A percentile compares a stretch with the other conserved stretches of the same genome.
Evolutionary conservation across 2,888 invertebrate genomes (phyloP).

Genomic region (Elmis aenea): DNA sequence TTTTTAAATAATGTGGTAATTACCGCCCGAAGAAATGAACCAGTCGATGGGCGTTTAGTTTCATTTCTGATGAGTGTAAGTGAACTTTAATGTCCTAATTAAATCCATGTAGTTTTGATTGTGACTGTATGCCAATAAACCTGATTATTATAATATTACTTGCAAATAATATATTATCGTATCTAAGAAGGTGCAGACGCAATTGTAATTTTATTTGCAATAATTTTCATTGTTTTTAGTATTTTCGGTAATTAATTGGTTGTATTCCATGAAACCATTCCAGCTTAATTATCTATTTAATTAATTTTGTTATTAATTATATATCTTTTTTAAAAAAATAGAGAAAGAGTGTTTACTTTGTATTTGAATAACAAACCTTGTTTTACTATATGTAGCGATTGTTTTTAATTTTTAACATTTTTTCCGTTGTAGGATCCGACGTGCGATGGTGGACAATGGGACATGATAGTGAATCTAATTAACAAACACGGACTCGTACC

Average conservation of each 20-base stretch:
- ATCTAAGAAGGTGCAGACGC: too few relatives aligned
- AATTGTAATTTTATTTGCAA: too few relatives aligned
- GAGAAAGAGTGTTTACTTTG: background rate
- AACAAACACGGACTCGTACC: slow-evolving; percentile 86
- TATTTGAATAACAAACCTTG: background rate
- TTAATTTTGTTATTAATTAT: too few relatives aligned
- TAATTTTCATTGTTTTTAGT: too few relatives aligned
- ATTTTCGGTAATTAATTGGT: too few relatives aligned
- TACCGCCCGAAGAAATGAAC: slow-evolving; percentile 68
- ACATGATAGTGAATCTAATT: slow-evolving; percentile 83
- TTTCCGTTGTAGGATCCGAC: slow-evolving; percentile 72
- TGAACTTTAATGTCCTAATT: slow-evolving; percentile 10
- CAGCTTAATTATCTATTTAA: too few relatives aligned
- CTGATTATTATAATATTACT: too few relatives aligned
- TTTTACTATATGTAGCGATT: too few relatives aligned
- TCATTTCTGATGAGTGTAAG: slow-evolving; percentile 67
- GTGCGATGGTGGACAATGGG: slow-evolving; percentile 88
- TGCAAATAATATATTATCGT: too few relatives aligned
- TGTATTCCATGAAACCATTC: too few relatives aligned
- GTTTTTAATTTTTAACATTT: slow-evolving; percentile 8
- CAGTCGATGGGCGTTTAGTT: slow-evolving; percentile 72
- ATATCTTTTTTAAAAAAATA: too few relatives aligned
- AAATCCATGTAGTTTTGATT: background rate
- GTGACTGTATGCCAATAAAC: too few relatives aligned
- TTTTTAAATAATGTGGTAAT: slow-evolving; percentile 78